These are phyloP conservation scores for Dolichoris vasculosae DNA, from an alignment of 1,140 invertebrate species.

Conservation along the genomic window DNA sequence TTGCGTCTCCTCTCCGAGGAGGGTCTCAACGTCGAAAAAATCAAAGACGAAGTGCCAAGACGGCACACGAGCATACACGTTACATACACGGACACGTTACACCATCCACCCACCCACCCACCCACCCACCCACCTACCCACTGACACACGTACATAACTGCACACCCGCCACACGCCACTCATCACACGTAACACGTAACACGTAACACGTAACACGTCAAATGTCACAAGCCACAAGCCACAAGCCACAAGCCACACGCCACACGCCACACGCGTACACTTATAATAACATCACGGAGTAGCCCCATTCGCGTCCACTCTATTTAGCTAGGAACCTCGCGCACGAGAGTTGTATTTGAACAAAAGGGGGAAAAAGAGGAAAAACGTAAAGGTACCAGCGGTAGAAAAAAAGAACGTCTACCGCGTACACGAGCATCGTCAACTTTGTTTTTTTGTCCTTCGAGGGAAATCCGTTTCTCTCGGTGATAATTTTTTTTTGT, in stretches of 20 bases:
- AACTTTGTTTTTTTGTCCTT: constrained; percentile 32
- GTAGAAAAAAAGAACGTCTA: constrained; percentile 13
- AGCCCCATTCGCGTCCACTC: constrained; percentile 24
- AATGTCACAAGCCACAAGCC: too few relatives aligned
- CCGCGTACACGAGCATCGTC: constrained; percentile 39
- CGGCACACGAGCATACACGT: constrained; percentile 9
- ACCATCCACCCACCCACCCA: too few relatives aligned
- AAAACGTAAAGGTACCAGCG: constrained; percentile 13
- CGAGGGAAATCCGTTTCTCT: constrained; percentile 23
- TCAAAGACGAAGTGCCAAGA: constrained; percentile 4
- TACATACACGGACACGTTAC: too few relatives aligned
- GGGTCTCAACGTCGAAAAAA: neutral
- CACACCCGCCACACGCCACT: too few relatives aligned
- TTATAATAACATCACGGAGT: neutral
- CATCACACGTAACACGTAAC: too few relatives aligned
- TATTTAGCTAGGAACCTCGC: constrained; percentile 44
- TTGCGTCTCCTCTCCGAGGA: neutral
- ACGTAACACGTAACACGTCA: too few relatives aligned
- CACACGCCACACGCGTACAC: neutral
- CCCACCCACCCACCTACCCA: too few relatives aligned
- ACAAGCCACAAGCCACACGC: neutral
- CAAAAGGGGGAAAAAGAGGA: neutral
- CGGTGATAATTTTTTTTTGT: constrained; percentile 32
- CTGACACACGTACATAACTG: too few relatives aligned
- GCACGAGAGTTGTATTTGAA: constrained; percentile 40